These are phyloP conservation scores for Microhierax caerulescens DNA, from an alignment of 2,797 vertebrate species.

Conservation along the genomic window DNA sequence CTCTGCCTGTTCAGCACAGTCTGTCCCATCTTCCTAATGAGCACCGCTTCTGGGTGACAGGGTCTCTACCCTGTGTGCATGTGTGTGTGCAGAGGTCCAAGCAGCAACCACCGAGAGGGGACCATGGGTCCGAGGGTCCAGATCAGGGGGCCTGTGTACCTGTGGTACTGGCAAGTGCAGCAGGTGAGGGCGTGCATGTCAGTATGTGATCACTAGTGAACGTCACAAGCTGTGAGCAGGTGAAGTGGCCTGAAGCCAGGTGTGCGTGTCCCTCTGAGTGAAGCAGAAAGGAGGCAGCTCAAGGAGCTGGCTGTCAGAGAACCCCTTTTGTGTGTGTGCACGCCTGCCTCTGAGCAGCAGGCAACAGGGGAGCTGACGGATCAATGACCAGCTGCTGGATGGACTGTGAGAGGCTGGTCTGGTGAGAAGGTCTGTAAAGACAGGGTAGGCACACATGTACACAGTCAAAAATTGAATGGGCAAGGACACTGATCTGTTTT, in stretches of 20 bases:
- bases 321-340: not conserved
- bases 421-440: not conserved
- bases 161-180: not conserved
- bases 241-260: not conserved
- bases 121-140: too few species aligned
- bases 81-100: not conserved
- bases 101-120: not conserved
- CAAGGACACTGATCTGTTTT: not conserved
- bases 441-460: not conserved
- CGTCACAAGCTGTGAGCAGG: too few species aligned
- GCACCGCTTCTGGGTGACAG: not conserved
- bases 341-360: not conserved
- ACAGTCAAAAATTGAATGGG: not conserved
- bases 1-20: not conserved
- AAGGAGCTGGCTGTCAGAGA: not conserved
- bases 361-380: not conserved
- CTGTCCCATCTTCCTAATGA: not conserved
- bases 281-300: not conserved
- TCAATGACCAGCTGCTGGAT: not conserved
- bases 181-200: not conserved
- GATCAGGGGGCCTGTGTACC: not conserved
- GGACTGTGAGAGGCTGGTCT: not conserved
- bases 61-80: not conserved
- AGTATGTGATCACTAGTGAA: not conserved
- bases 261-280: too few species aligned